Base-by-base conservation (phyloP, 2,888 invertebrate genomes). In the Ephialtes manifestator region DNA sequence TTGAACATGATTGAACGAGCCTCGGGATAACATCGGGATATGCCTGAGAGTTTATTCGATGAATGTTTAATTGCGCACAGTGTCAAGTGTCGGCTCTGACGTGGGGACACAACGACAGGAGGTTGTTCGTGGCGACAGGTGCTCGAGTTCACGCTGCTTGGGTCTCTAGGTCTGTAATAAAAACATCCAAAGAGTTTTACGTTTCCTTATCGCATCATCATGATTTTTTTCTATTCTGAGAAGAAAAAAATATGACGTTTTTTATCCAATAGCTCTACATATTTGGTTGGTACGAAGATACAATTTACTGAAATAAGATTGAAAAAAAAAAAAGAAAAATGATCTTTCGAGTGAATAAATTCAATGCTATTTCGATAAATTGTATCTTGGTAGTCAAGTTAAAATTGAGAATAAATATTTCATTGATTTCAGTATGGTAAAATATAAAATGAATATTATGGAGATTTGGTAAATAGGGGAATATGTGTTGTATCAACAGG, bases 51-150 rank as follows among this genome's bases (percentile, higher is more conserved):
- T 58, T 71, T 71, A 46, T 71, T 18, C 15, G 18, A 53, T 46
- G n/a, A 79, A 79, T 60, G 15, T 51, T 13, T 60, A 46, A 80
- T 35, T 78, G 71, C 31, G 20, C 92, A 97, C 92, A 97, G 97
- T 96, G 97, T 88, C 96, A 97, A 5, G 97, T 99, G 76, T 97
- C 98, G 71, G 98, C 99, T 1, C 95, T 99, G 91, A 99, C 99
- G 10, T 99, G 99, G 99, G 99, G 99, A 39, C 99, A 99, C 95
- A 99, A 99, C 93, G 99, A 99, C 93, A 97, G 98, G 89, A 96
- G 99, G 39, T 95, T 99, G 88, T 99, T 99, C 94, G 96, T 99
- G 85, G 98, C 98, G 4, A 98, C 98, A 4, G 99, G 99, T 15
- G 97, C 97, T 67, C 97, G 97, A 91, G 96, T 98, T 90, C 98